Evolutionary conservation across 2,888 invertebrate genomes (phyloP), one percentile per base, ranked within the genome.

Genomic region (Tribolium freemani): DNA sequence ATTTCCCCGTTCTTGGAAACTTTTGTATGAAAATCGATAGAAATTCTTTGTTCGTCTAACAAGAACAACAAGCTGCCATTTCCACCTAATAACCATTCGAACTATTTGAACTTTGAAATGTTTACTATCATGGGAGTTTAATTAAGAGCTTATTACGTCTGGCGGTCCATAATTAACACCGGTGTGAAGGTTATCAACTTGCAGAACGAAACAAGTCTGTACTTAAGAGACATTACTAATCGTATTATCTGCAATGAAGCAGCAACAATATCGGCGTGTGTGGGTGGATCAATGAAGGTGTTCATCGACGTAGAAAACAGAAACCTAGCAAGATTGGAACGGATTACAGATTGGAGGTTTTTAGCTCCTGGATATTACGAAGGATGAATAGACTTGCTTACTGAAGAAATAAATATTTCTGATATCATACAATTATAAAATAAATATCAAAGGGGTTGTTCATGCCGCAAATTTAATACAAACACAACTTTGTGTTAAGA

Each of bases 261-360:
- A n/a, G n/a, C n/a, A n/a, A 58, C 5, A 13, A 45, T 45, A 16
- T 21, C 9, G 16, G 26, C 11, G 31, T 11, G 16, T 30, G 45
- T 44, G 20, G 44, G 16, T 16, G 60, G 60, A 60, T 46, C 60
- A 60, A 60, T 60, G 60, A 48, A 60, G 46, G 11, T 60, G 30
- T 60, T 38, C 48, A 45, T 21, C 20, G n/a, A 58, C 3, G 54
- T 30, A 56, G 54, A 56, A 51, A 51, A 20, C 51, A 51, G 16
- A 51, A 51, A 26, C 26, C 50, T 13, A 13, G 11, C 13, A 50
- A 13, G 10, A 50, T 50, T 13, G 50, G 13, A 13, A 5, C 11
- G 50, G 50, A 10, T 50, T 50, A 50, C 16, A 50, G 13, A 13
- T 50, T 50, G 13, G 6, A 5, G 6, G 50, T 50, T 50, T 50